Base-by-base conservation (phyloP, 2,113 vertebrate species). In the Apteryx mantelli region DNA sequence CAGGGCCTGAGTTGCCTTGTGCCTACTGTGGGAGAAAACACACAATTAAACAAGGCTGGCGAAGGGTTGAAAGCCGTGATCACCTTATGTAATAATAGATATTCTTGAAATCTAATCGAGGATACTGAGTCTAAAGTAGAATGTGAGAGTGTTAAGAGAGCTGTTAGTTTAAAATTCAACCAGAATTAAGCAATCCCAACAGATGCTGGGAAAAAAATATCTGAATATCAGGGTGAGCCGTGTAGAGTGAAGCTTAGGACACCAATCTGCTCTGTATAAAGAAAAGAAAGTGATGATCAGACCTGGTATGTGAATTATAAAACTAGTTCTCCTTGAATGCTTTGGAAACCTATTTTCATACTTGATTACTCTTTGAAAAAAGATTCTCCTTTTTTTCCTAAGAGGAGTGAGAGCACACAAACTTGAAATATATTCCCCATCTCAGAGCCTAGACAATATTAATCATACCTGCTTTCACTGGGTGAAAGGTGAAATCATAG, bases 261-360 rank as follows among this genome's bases (percentile, higher is more conserved):
- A 24, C 64, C 22, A 1, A 0, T 36, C 61, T 78, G 42, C 46
- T 24, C 34, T 38, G 14, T 36, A 1, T 6, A 4, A 28, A 24
- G 78, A 36, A 50, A 83, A 17, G 78, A 36, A 50, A 83, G 18
- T 8, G 9, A 0, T 8, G 42, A 0, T 83, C 20, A n/a, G 34
- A 63, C 5, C 11, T 56, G 1, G 1, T 24, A 2, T 36, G 5
- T 12, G 25, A 5, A 3, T 48, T 42, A 15, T 1, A 11, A 38
- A 50, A 56, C 5, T 44, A 34, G 13, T 8, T 15, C 19, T 20
- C 52, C 18, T 17, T 12, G 24, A 9, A 3, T 17, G 5, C 65
- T 78, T 55, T 4, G 78, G n/a, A 38, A 58, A 38, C 34, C 28
- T 5, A 1, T 70, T 89, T 95, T 93, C 61, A 3, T 56, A 2